phyloP scores from a whole-genome alignment of 2,888 invertebrate species.

The Dione vanillae region DNA sequence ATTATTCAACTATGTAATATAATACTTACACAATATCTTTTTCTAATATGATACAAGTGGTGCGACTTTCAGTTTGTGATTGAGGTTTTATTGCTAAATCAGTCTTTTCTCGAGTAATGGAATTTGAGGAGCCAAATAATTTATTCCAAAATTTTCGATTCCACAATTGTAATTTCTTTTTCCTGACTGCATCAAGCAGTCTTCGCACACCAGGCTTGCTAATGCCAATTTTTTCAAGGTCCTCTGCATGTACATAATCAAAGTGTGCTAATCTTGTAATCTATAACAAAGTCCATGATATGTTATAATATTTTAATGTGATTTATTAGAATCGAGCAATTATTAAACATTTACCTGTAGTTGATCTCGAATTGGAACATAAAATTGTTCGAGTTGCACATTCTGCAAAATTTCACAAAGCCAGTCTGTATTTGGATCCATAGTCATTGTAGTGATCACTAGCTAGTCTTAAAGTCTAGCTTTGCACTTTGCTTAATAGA shows the following conservation, averaged over 20 bases:
- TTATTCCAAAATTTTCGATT: slow-evolving; percentile 92
- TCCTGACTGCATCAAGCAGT: slow-evolving; percentile 95
- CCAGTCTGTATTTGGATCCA: slow-evolving; percentile 88
- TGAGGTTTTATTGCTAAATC: slow-evolving; percentile 76
- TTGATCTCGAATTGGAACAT: slow-evolving; percentile 94
- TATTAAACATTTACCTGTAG: slow-evolving; percentile 86
- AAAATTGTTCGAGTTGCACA: slow-evolving; percentile 96
- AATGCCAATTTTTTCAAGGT: slow-evolving; percentile 96
- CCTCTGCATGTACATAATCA: slow-evolving; percentile 97
- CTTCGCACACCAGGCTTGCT: slow-evolving; percentile 96
- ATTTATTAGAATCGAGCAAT: neutral
- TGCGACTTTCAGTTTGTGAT: slow-evolving; percentile 69
- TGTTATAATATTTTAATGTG: neutral
- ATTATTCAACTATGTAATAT: slow-evolving; percentile 9
- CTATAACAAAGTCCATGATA: slow-evolving; percentile 70
- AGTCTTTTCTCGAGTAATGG: slow-evolving; percentile 70
- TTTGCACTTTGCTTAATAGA: slow-evolving; percentile 49
- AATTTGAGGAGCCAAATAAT: slow-evolving; percentile 85
- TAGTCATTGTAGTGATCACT: slow-evolving; percentile 47
- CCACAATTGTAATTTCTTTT: slow-evolving; percentile 92
- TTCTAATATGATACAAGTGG: slow-evolving; percentile 93
- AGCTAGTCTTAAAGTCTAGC: slow-evolving; percentile 45
- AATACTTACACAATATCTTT: slow-evolving; percentile 88
- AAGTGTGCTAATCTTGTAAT: slow-evolving; percentile 97
- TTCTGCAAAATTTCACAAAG: slow-evolving; percentile 93